A percentile compares a stretch with the other conserved stretches of the same genome.
phyloP scores from a whole-genome alignment of 2,797 vertebrate genomes.

The Sebastes vulpes region DNA sequence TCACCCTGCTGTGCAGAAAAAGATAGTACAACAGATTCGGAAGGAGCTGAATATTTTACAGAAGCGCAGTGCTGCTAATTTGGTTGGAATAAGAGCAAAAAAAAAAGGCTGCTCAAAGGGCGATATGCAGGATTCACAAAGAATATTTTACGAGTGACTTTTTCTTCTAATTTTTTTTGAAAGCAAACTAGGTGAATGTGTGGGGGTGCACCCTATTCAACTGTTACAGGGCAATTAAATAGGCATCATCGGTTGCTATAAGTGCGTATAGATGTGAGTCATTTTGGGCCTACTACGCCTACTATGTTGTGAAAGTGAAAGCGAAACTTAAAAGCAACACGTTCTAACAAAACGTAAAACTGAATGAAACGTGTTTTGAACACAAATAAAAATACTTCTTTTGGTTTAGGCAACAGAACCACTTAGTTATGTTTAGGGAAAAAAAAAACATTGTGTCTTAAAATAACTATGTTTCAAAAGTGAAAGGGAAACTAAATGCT shows the following conservation, averaged over 20 bases:
- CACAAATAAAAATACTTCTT: no score
- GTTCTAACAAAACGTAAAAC: no score
- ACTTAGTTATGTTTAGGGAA: no score
- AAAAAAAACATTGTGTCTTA: no score
- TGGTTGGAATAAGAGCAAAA: neutral
- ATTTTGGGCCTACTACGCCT: no score
- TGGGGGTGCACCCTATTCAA: neutral
- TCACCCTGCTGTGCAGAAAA: neutral
- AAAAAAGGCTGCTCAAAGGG: neutral
- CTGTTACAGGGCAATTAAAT: neutral
- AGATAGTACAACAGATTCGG: neutral
- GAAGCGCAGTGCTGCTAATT: neutral
- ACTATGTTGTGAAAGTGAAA: no score
- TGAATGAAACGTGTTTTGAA: no score
- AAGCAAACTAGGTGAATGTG: neutral
- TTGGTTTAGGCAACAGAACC: no score
- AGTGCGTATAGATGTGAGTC: neutral
- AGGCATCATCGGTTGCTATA: neutral
- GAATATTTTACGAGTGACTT: neutral
- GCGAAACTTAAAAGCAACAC: no score
- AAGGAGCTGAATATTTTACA: neutral
- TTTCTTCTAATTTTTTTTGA: neutral
- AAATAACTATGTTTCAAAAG: no score
- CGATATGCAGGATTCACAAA: neutral
- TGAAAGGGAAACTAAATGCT: no score